These are phyloP conservation scores for Oreotrochilus melanogaster DNA, from an alignment of 2,113 vertebrate genomes.

Conservation along the genomic window DNA sequence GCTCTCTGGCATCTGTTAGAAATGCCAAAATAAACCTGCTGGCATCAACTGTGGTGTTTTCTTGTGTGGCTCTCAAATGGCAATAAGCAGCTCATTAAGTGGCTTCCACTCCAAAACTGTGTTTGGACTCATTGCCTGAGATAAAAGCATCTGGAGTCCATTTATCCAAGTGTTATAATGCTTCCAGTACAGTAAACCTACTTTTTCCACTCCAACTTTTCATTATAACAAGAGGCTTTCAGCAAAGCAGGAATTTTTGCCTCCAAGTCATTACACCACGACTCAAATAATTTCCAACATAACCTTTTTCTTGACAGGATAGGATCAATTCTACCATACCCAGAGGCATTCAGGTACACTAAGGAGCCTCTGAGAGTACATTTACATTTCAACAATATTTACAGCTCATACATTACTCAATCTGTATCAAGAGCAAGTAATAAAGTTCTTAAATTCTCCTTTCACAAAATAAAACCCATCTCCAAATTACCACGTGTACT, in stretches of 20 bases:
- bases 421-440: background rate
- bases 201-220: constrained; percentile 14
- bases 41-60: accelerated
- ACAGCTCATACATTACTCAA: background rate
- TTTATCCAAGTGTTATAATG: background rate
- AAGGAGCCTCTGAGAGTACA: background rate
- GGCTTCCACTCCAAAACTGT: background rate
- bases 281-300: background rate
- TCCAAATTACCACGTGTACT: background rate
- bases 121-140: background rate
- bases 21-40: background rate
- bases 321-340: background rate
- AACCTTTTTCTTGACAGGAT: background rate
- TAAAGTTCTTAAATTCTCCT: background rate
- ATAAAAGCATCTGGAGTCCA: constrained; percentile 26
- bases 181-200: constrained; percentile 1
- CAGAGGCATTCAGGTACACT: background rate
- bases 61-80: background rate
- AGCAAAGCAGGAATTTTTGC: constrained; percentile 5
- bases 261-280: background rate
- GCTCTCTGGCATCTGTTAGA: background rate
- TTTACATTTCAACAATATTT: constrained; percentile 7
- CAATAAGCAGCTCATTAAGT: background rate
- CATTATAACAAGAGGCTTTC: constrained; percentile 13
- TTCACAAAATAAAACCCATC: background rate